Evolutionary conservation across 2,797 vertebrate species (phyloP), one percentile per base, ranked within the genome.

Genomic region (Harpagifer antarcticus): DNA sequence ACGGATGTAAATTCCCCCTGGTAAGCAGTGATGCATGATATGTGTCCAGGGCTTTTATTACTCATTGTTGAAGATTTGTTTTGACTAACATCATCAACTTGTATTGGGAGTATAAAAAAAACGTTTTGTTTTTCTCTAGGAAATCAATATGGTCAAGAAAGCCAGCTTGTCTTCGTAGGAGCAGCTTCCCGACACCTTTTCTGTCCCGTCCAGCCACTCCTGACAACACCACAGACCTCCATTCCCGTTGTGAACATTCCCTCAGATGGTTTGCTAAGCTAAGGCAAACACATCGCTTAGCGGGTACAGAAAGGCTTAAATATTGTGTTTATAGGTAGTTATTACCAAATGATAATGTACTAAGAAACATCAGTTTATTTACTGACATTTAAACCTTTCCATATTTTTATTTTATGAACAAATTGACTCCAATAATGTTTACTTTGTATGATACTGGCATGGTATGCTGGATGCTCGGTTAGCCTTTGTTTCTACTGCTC

Each of bases 71-170:
- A 19, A 31, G 11, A 66, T 73, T 20, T 52, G 16, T 61, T 61
- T 15, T 59, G 27, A 44, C 5, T 16, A 72, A 7, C 27, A 14
- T 54, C 16, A 55, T 33, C 27, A 5, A 9, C 8, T 2, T n/a
- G 11, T 23, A 33, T 49, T 15, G 10, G 9, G 1, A 48, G 2
- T 3, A 13, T 45, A 20, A n/a, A 16, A 60, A 37, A 17, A 0
- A 0, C 1, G 9, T 5, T 61, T 68, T 60, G 20, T 43, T 15
- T 16, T 50, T 70, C 11, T 75, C 1, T 66, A 95, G 94, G 94
- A 94, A 91, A 94, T 95, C 15, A 78, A 54, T 19, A 85, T 76
- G 45, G 92, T 95, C 50, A 93, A 92, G 82, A 89, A 91, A 50
- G 53, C 60, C 63, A 82, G 63, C 49, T 64, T 65, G 61, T 88